Evolutionary conservation across 2,888 invertebrate genomes (phyloP), one percentile per base, ranked within the genome.

Genomic region (Anarsia innoxiella): DNA sequence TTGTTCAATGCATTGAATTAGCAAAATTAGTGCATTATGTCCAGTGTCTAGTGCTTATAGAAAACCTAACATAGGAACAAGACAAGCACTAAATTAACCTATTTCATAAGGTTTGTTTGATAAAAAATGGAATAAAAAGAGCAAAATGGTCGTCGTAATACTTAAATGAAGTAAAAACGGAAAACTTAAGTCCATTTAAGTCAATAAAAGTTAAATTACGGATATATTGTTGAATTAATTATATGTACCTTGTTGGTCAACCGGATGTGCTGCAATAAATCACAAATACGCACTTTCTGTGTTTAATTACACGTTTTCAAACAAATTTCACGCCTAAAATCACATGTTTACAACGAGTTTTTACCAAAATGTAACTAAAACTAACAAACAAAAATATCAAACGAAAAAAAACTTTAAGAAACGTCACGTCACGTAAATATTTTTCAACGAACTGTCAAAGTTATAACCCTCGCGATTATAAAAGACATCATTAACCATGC

Each of bases 371-470:
- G 13, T 10, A 14, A 25, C 33, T 13, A 25, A 33, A 33, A 33
- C 13, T 23, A 33, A 28, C 10, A 5, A 38, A 19, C 4, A 32
- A 28, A 12, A 15, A 12, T 11, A 36, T 49, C 19, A 19, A 10
- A 10, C 12, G 9, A 13, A 14, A 31, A 37, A 37, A 37, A 31
- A 19, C 32, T 37, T 37, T 6, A 12, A 33, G 23, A n/a, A n/a
- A 32, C 54, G 59, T 63, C 64, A 68, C 59, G 58, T 59, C 62
- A 67, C 60, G 58, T 71, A 72, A 72, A 69, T 71, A 73, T 71
- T 72, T 73, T 69, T 63, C 65, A 62, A 36, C 57, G n/a, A 73
- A 66, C 73, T 80, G 79, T 80, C 80, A 80, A 80, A 75, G 8
- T 25, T 60, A 56, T 57, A 59, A 68, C 35, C 56, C 66, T 51